A percentile compares a stretch with the other conserved stretches of the same genome.
These are phyloP conservation scores for Aphelinus certus DNA, from an alignment of 1,140 invertebrate species.

Conservation along the genomic window DNA sequence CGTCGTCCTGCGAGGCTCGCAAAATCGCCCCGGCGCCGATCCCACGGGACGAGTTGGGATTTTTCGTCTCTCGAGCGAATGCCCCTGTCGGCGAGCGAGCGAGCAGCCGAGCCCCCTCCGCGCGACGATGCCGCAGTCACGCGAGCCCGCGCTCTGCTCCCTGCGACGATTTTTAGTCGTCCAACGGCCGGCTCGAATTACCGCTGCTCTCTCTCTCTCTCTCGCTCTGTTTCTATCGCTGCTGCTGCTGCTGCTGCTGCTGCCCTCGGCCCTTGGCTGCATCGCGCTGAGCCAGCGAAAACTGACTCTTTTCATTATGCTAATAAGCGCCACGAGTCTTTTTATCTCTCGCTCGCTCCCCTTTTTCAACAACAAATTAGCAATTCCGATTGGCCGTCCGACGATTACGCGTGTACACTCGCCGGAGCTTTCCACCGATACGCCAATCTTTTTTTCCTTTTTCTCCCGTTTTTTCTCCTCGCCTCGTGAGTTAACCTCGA, in stretches of 20 bases:
- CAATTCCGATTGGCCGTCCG: constrained; percentile 14
- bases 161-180: constrained; percentile 21
- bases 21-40: constrained; percentile 14
- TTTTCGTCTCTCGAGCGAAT: background rate
- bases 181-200: background rate
- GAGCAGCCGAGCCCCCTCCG: background rate
- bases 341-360: background rate
- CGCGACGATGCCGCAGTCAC: background rate
- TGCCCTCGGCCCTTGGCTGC: background rate
- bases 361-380: constrained; percentile 21
- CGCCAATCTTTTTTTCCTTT: no score
- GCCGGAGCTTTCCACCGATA: no score
- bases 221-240: background rate
- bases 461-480: no score
- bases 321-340: constrained; percentile 5
- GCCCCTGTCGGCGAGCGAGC: no score
- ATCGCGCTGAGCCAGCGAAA: background rate
- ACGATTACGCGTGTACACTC: no score
- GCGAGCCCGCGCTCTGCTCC: background rate
- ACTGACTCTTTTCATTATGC: constrained; percentile 24
- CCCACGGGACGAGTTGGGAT: constrained; percentile 45
- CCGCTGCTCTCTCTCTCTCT: background rate
- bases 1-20: background rate
- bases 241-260: background rate
- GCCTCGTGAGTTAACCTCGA: no score